Conservation (phyloP, 2,888 invertebrate species). For the Epicampocera succincta region DNA sequence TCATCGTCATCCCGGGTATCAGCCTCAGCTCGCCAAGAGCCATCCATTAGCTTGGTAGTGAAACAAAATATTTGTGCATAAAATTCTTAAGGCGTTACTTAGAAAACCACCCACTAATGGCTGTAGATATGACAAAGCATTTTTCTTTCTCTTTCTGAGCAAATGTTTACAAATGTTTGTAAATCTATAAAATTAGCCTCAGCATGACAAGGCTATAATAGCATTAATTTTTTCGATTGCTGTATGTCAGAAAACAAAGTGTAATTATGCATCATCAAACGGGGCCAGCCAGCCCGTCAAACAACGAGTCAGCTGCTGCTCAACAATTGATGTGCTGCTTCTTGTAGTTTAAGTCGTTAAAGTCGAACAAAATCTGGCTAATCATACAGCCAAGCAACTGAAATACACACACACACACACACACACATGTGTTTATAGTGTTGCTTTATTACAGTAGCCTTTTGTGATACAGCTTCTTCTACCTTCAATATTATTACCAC, state of each 20-base stretch:
- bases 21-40: conserved; percentile 7
- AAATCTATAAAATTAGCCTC: conserved; percentile 51
- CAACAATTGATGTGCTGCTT: conserved; percentile 47
- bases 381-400: conserved; percentile 31
- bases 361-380: conserved; percentile 58
- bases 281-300: conserved; percentile 43
- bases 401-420: background rate
- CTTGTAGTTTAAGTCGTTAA: background rate
- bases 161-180: conserved; percentile 19
- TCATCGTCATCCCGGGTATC: conserved; percentile 40
- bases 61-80: conserved; percentile 16
- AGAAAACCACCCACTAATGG: conserved; percentile 68
- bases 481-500: conserved; percentile 63
- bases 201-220: conserved; percentile 55
- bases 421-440: conserved; percentile 1
- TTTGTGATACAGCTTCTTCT: conserved; percentile 40
- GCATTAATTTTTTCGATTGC: conserved; percentile 13
- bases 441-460: conserved; percentile 60
- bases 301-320: conserved; percentile 1
- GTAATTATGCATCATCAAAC: conserved; percentile 62
- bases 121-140: conserved; percentile 57
- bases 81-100: conserved; percentile 63
- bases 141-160: conserved; percentile 19
- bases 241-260: conserved; percentile 49
- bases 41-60: background rate